Evolutionary conservation across 2,113 vertebrate genomes (phyloP).

Genomic region (Hyperopisus bebe): DNA sequence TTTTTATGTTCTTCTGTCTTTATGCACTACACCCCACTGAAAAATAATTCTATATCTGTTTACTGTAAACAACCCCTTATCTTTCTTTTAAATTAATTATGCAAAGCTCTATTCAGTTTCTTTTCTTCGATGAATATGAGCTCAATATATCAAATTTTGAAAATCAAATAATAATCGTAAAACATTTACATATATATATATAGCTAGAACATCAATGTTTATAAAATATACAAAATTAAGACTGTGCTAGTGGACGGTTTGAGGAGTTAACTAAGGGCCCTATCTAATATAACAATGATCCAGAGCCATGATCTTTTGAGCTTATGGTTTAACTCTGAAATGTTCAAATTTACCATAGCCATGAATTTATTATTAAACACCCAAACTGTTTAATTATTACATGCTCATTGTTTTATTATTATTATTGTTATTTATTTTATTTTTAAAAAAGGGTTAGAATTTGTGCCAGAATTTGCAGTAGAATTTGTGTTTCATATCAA

Average conservation of each 20-base stretch:
- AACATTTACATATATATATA: not conserved
- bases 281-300: not conserved
- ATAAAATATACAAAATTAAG: not conserved
- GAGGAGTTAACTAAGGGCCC: not conserved
- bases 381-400: not conserved
- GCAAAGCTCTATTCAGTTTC: not conserved
- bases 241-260: not conserved
- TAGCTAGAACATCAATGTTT: not conserved
- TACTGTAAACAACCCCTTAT: constrained; percentile 12
- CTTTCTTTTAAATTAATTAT: not conserved
- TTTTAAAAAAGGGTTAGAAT: too few species aligned
- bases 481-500: not conserved
- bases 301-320: not conserved
- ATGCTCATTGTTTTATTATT: not conserved
- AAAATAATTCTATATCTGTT: constrained; percentile 19
- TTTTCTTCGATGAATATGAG: not conserved
- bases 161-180: not conserved
- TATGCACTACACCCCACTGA: constrained; percentile 7
- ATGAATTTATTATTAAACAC: not conserved
- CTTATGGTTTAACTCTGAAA: not conserved
- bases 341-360: not conserved
- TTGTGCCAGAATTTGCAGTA: too few species aligned
- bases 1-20: constrained; percentile 22
- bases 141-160: not conserved
- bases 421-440: too few species aligned